Percentiles rank a stretch among this genome's conserved stretches.
These are phyloP conservation scores for Styela plicata DNA, from an alignment of 23 tunicate species.

Conservation along the genomic window DNA sequence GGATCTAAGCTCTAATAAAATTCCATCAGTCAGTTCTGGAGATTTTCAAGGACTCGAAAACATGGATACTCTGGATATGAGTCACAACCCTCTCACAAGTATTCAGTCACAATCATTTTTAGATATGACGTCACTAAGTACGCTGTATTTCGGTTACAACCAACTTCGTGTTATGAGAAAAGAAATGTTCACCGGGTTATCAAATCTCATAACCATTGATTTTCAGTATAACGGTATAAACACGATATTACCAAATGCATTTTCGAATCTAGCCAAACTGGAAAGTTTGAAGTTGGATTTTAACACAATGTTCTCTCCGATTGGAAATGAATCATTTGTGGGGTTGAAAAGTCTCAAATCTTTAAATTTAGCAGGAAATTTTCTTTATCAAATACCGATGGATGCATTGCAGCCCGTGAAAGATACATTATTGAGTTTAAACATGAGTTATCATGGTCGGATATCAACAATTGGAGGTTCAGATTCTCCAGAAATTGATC, in stretches of 20 bases:
- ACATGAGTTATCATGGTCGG: neutral
- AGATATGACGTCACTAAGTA: neutral
- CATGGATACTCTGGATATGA: slow-evolving; percentile 5
- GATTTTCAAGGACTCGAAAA: slow-evolving; percentile 2
- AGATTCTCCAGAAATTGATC: neutral
- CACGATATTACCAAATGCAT: neutral
- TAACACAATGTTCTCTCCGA: neutral
- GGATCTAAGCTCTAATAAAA: slow-evolving; percentile 9
- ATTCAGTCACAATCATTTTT: neutral
- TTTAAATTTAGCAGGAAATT: neutral
- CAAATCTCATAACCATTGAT: neutral
- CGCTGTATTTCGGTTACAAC: neutral
- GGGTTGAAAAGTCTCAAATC: slow-evolving; percentile 3
- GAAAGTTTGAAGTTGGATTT: neutral
- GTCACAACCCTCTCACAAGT: neutral
- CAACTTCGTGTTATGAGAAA: neutral
- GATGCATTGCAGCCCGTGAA: slow-evolving; percentile 9
- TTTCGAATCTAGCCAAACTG: neutral
- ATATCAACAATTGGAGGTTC: slow-evolving; percentile 4
- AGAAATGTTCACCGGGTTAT: neutral
- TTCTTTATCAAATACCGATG: slow-evolving; percentile 12
- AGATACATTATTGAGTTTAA: neutral
- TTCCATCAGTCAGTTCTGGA: neutral
- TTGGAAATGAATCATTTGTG: neutral
- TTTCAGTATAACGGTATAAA: neutral